Conservation (phyloP, 2,797 vertebrate species). For the Myiotriccus ornatus region DNA sequence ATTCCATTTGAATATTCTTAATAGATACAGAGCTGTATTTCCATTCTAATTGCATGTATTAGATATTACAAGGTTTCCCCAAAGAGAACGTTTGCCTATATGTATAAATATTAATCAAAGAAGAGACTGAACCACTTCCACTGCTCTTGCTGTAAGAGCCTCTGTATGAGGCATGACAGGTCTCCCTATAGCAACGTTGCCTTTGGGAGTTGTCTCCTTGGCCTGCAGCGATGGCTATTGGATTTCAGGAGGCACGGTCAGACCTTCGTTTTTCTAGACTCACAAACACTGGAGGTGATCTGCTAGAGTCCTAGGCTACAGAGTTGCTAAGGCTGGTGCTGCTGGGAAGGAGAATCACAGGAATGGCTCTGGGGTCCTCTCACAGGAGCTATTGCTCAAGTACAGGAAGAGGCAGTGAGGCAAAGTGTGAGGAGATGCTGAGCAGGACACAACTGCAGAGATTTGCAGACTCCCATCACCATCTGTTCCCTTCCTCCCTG, state of each 20-base stretch:
- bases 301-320: not conserved
- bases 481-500: not conserved
- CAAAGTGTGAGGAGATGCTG: not conserved
- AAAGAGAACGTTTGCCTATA: not conserved
- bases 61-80: not conserved
- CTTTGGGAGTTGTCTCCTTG: not conserved
- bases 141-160: not conserved
- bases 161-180: not conserved
- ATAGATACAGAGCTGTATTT: not conserved
- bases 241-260: not conserved
- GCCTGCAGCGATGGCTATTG: not conserved
- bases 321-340: not conserved
- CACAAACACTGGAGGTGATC: not conserved
- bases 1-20: not conserved
- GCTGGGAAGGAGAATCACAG: not conserved
- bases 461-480: not conserved
- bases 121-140: not conserved
- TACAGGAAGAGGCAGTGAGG: not conserved
- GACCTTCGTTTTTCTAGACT: not conserved
- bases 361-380: not conserved
- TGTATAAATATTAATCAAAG: not conserved
- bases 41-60: not conserved
- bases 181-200: not conserved
- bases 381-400: not conserved
- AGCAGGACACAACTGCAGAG: not conserved